Percentiles rank a stretch among this genome's conserved stretches.
Conservation (phyloP, 2,797 vertebrate species). For the Enteromius fasciolatus region DNA sequence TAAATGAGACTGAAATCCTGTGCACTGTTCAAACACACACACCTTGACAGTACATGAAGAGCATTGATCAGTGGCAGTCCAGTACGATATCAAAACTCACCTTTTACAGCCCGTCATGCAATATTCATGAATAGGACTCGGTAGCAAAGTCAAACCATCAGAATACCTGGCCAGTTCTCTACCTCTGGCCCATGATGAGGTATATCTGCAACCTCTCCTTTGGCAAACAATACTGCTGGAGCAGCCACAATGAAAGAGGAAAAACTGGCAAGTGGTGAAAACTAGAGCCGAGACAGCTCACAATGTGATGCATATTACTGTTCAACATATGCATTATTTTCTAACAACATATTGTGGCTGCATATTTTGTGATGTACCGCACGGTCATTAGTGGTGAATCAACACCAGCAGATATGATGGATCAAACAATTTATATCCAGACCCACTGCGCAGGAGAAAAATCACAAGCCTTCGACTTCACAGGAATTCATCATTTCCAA, state of each 20-base stretch:
- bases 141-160: slow-evolving; percentile 27
- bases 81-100: slow-evolving; percentile 29
- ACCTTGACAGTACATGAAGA: neutral
- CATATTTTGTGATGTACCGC: neutral
- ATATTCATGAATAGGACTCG: slow-evolving; percentile 37
- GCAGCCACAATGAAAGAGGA: slow-evolving; percentile 19
- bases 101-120: slow-evolving; percentile 32
- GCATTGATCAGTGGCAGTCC: slow-evolving; percentile 6
- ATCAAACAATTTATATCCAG: neutral
- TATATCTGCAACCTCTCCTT: slow-evolving; percentile 20
- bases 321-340: slow-evolving; percentile 7
- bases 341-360: neutral
- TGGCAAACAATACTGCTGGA: slow-evolving; percentile 23
- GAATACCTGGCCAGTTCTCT: slow-evolving; percentile 27
- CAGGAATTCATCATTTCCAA: neutral
- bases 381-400: neutral
- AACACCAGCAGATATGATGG: neutral
- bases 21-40: neutral
- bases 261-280: slow-evolving; percentile 18
- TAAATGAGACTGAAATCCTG: slow-evolving; percentile 21
- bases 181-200: slow-evolving; percentile 26
- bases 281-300: slow-evolving; percentile 8
- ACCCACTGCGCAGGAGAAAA: neutral
- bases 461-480: neutral
- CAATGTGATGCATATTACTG: neutral